Evolutionary conservation across 2,113 vertebrate species (phyloP).

Genomic region (Fulica atra): DNA sequence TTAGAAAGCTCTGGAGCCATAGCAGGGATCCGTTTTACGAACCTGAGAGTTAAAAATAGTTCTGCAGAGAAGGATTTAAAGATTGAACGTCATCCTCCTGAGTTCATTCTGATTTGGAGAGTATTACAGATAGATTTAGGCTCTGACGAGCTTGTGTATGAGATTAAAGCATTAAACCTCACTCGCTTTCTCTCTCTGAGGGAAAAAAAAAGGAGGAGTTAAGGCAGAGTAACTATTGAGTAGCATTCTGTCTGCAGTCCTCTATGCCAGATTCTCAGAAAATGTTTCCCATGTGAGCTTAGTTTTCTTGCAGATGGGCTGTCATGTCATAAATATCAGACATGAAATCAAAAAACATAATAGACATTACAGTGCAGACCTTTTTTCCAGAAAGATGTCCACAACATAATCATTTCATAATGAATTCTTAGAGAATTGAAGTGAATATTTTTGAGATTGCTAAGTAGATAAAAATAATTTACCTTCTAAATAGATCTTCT

Average conservation of each 20-base stretch:
- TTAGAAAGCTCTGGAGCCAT: conserved; percentile 33
- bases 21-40: conserved; percentile 39
- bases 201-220: neutral
- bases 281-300: neutral
- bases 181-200: neutral
- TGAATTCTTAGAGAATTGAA: neutral
- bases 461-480: neutral
- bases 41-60: conserved; percentile 58
- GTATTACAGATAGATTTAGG: conserved; percentile 49
- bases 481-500: neutral
- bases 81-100: conserved; percentile 50
- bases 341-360: neutral
- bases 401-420: neutral
- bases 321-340: neutral
- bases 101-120: conserved; percentile 61
- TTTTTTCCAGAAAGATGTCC: neutral
- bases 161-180: conserved; percentile 60
- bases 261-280: neutral
- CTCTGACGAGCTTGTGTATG: conserved; percentile 19
- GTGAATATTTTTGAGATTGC: neutral
- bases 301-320: neutral
- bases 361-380: neutral
- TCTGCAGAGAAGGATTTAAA: conserved; percentile 63
- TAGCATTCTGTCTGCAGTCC: neutral
- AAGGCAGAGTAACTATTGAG: neutral